Percentiles rank a stretch among this genome's conserved stretches.
Evolutionary conservation across 2,113 vertebrate species (phyloP).

Genomic region (Sarotherodon lohbergeri): DNA sequence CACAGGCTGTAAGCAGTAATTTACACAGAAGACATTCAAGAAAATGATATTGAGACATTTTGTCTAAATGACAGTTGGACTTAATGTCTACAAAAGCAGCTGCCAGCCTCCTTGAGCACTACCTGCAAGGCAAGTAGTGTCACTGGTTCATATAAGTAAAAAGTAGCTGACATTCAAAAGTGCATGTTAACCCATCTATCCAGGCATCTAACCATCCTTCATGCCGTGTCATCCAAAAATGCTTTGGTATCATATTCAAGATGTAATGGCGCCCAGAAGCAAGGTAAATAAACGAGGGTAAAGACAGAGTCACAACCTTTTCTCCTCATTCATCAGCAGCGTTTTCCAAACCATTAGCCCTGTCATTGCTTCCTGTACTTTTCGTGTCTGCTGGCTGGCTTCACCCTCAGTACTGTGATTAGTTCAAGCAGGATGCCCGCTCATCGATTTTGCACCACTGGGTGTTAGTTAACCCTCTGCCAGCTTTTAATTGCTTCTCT

Average conservation of each 20-base stretch:
- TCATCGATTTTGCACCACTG: constrained; percentile 62
- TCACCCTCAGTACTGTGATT: constrained; percentile 61
- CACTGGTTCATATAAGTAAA: background rate
- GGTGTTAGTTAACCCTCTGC: constrained; percentile 64
- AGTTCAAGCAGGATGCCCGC: constrained; percentile 58
- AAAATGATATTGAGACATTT: constrained; percentile 47
- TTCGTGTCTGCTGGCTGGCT: constrained; percentile 53
- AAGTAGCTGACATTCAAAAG: background rate
- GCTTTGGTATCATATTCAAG: background rate
- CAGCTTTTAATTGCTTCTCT: constrained; percentile 64
- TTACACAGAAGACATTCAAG: constrained; percentile 41
- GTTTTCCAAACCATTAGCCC: constrained; percentile 70
- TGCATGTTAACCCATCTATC: background rate
- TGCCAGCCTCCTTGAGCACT: background rate
- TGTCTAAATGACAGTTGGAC: constrained; percentile 37
- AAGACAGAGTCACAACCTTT: constrained; percentile 33
- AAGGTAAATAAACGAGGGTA: constrained; percentile 38
- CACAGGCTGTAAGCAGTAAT: constrained; percentile 43
- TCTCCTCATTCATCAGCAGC: constrained; percentile 57
- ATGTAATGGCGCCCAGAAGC: background rate
- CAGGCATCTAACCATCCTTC: background rate
- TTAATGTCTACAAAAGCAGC: constrained; percentile 36
- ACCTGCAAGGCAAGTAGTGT: background rate
- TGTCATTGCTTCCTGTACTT: constrained; percentile 65
- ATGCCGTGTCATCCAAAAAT: background rate